Evolutionary conservation across 2,113 vertebrate species (phyloP).

Genomic region (Murina feae): DNA sequence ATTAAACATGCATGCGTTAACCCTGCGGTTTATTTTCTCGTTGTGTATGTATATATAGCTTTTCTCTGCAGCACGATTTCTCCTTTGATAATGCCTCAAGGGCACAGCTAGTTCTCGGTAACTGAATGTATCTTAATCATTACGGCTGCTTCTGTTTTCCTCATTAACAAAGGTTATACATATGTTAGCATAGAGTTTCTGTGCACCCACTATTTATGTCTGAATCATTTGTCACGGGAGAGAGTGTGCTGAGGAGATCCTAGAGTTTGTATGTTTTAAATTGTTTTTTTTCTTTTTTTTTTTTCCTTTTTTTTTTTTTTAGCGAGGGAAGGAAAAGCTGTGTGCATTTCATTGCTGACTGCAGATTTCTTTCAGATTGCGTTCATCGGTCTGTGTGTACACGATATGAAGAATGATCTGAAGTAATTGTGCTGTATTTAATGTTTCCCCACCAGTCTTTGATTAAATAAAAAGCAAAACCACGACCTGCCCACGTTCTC

Average conservation of each 20-base stretch:
- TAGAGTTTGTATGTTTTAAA: conserved; percentile 65
- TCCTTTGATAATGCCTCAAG: conserved; percentile 75
- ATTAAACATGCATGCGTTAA: conserved; percentile 85
- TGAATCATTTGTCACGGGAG: conserved; percentile 83
- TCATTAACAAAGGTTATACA: conserved; percentile 82
- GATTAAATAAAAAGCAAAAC: conserved; percentile 86
- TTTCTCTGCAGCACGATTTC: conserved; percentile 85
- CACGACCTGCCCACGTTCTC: neutral
- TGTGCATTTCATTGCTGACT: conserved; percentile 80
- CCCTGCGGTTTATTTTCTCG: conserved; percentile 82
- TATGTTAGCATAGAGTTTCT: conserved; percentile 83
- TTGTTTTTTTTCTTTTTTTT: conserved; percentile 51
- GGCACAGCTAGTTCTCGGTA: conserved; percentile 83
- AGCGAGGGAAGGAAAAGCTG: conserved; percentile 74
- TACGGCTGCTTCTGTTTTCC: conserved; percentile 82
- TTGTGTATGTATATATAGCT: conserved; percentile 81
- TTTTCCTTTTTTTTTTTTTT: conserved; percentile 47
- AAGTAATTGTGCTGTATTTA: conserved; percentile 89
- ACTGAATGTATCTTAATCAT: conserved; percentile 87
- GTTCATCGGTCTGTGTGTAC: conserved; percentile 82
- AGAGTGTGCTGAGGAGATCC: conserved; percentile 78
- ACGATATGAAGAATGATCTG: conserved; percentile 85
- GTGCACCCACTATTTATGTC: conserved; percentile 86
- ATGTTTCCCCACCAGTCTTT: conserved; percentile 87
- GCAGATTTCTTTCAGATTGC: conserved; percentile 80